Evolutionary conservation across 2,113 vertebrate species (phyloP).

Genomic region (Psophia crepitans): DNA sequence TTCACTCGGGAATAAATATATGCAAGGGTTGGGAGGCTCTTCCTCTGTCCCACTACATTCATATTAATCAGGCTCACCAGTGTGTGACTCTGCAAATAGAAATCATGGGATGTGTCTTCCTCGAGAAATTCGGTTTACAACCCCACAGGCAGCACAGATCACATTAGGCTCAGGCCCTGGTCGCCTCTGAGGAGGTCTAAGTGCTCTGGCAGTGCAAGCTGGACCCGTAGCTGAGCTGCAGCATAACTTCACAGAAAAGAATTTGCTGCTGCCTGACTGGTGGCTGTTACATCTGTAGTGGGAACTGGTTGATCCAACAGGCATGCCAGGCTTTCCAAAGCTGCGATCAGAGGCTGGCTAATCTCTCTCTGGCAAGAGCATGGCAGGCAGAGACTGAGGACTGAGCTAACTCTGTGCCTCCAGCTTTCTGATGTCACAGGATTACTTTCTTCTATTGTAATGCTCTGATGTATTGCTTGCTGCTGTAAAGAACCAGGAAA

Average conservation of each 20-base stretch:
- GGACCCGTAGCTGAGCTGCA: neutral
- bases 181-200: constrained; percentile 8
- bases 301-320: neutral
- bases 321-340: neutral
- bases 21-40: neutral
- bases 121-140: constrained; percentile 26
- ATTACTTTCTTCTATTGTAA: neutral
- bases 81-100: neutral
- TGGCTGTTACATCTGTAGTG: neutral
- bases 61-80: constrained; percentile 43
- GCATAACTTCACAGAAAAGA: neutral
- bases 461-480: neutral
- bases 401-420: neutral
- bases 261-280: neutral
- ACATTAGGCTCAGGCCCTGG: neutral
- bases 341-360: neutral
- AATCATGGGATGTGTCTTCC: constrained; percentile 10
- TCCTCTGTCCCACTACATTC: neutral
- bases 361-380: neutral
- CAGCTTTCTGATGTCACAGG: neutral
- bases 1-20: constrained; percentile 45
- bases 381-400: neutral
- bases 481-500: neutral
- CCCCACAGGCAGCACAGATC: neutral
- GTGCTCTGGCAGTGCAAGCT: neutral